Evolutionary conservation across 2,888 invertebrate genomes (phyloP).

Genomic region (Torymus texanus): DNA sequence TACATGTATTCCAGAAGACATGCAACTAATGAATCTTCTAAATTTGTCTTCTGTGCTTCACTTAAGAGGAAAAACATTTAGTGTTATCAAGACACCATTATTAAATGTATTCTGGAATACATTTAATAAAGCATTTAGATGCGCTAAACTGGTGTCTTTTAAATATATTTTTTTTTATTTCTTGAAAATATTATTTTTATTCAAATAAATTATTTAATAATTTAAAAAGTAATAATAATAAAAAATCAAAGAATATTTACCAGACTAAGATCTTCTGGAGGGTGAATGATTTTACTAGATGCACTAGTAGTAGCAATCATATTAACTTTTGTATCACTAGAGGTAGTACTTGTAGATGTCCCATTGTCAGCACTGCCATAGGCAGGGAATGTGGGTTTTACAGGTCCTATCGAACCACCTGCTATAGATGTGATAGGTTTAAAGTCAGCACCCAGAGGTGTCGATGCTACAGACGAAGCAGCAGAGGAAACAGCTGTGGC

Average conservation of each 20-base stretch:
- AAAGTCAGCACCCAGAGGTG: slow-evolving; percentile 79
- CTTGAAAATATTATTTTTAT: too few species aligned
- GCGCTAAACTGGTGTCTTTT: too few species aligned
- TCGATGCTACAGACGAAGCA: slow-evolving; percentile 74
- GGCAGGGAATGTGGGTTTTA: slow-evolving; percentile 87
- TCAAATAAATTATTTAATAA: too few species aligned
- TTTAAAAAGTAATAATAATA: neutral
- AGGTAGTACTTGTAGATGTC: slow-evolving; percentile 76
- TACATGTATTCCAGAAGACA: too few species aligned
- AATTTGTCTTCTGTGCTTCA: too few species aligned
- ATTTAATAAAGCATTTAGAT: neutral
- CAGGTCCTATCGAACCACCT: slow-evolving; percentile 74
- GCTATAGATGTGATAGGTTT: slow-evolving; percentile 77
- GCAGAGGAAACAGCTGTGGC: slow-evolving; percentile 80
- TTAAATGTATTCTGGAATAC: slow-evolving; percentile 14
- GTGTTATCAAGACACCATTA: neutral
- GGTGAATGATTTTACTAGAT: slow-evolving; percentile 93
- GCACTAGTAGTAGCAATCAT: slow-evolving; percentile 88
- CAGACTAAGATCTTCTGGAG: slow-evolving; percentile 92
- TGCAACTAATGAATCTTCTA: too few species aligned
- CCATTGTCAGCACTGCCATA: slow-evolving; percentile 76
- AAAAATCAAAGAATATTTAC: slow-evolving; percentile 69
- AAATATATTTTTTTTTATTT: too few species aligned
- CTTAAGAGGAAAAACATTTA: too few species aligned
- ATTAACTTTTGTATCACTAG: slow-evolving; percentile 75